phyloP scores from a whole-genome alignment of 2,888 invertebrate species.

The Sphinx pinastri region DNA sequence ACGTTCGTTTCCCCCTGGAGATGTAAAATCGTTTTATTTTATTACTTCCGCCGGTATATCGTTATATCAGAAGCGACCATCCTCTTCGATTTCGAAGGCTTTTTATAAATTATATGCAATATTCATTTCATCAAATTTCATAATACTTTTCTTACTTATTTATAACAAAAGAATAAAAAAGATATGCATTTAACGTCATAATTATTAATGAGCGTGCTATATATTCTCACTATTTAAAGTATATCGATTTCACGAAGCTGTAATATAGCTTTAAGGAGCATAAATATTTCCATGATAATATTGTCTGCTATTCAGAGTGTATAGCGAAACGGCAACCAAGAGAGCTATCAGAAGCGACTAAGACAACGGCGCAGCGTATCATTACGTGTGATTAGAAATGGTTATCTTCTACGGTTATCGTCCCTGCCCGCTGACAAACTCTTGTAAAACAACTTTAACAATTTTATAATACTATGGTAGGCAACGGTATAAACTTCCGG shows the following conservation, averaged over 20 bases:
- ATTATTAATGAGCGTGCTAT: too few relatives aligned
- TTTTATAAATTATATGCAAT: constrained; percentile 59
- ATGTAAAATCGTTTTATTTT: constrained; percentile 84
- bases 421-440: constrained; percentile 75
- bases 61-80: constrained; percentile 71
- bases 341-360: constrained; percentile 5
- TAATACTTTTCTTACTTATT: constrained; percentile 29
- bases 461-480: constrained; percentile 62
- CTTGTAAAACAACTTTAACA: constrained; percentile 76
- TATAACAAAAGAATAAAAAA: neutral
- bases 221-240: too few relatives aligned
- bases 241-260: too few relatives aligned
- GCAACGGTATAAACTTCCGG: constrained; percentile 70
- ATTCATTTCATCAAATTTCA: constrained; percentile 32
- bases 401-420: constrained; percentile 80
- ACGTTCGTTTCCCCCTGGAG: constrained; percentile 80
- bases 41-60: constrained; percentile 82
- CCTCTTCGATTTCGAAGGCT: constrained; percentile 61
- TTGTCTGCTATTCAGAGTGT: neutral
- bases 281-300: neutral
- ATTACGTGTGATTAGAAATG: constrained; percentile 78
- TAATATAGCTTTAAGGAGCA: too few relatives aligned
- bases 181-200: neutral
- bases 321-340: neutral
- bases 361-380: constrained; percentile 31